phyloP scores from a whole-genome alignment of 2,113 vertebrate genomes.

The Falcunculus frontatus region DNA sequence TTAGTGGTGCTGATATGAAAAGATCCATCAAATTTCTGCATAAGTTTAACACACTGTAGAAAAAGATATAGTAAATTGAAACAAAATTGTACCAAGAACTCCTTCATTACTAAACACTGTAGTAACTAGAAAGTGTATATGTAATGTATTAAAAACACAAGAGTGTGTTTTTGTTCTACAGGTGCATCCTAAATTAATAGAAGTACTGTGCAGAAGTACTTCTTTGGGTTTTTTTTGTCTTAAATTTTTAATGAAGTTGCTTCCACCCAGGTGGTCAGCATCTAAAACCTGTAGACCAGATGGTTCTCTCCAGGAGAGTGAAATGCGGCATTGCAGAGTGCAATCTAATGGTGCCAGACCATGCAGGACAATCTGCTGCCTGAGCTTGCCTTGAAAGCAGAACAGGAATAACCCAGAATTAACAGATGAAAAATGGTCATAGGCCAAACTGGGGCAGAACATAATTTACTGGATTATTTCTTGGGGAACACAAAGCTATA shows the following conservation, averaged over 20 bases:
- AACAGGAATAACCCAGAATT: background rate
- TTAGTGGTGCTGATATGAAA: background rate
- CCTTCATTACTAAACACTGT: background rate
- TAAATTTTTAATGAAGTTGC: conserved; percentile 18
- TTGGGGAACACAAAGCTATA: background rate
- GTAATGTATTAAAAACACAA: background rate
- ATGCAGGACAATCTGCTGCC: background rate
- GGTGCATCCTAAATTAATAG: background rate
- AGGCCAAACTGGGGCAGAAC: background rate
- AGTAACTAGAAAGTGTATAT: background rate
- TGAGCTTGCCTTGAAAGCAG: background rate
- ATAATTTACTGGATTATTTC: background rate
- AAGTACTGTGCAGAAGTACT: background rate
- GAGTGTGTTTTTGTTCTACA: background rate
- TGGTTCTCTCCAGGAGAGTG: conserved; percentile 1
- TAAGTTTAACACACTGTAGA: background rate
- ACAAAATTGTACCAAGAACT: background rate
- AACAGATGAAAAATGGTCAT: background rate
- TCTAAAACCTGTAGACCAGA: conserved; percentile 5
- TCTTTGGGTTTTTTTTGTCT: background rate
- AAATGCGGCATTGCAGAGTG: background rate
- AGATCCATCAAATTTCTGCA: background rate
- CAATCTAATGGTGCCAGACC: background rate
- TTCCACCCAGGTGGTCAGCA: background rate
- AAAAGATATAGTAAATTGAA: background rate